Evolutionary conservation across 2,888 invertebrate species (phyloP).

Genomic region (Ophion ventricosus): DNA sequence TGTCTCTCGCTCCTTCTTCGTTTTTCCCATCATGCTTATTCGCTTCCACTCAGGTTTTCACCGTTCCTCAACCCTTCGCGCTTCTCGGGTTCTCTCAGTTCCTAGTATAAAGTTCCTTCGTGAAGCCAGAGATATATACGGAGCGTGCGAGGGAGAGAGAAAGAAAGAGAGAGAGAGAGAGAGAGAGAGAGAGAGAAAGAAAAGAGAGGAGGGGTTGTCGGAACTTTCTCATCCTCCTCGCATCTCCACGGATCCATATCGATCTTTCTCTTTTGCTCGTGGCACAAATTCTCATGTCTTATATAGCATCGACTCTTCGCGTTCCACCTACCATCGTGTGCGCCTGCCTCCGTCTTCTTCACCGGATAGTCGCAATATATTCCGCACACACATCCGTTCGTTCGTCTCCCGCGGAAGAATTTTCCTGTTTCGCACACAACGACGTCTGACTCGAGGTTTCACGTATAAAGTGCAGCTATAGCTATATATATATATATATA

Average conservation of each 20-base stretch:
- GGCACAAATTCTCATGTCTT: slow-evolving; percentile 51
- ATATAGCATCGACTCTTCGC: slow-evolving; percentile 51
- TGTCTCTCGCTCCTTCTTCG: slow-evolving; percentile 53
- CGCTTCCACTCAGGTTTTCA: slow-evolving; percentile 28
- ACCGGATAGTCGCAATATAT: slow-evolving; percentile 50
- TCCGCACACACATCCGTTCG: slow-evolving; percentile 53
- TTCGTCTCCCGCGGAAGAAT: slow-evolving; percentile 9
- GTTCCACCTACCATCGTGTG: slow-evolving; percentile 37
- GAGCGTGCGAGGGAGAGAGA: neutral
- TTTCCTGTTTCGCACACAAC: slow-evolving; percentile 25
- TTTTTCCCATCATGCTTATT: slow-evolving; percentile 28
- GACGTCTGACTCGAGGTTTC: neutral
- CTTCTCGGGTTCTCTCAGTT: slow-evolving; percentile 58
- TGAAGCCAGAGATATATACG: slow-evolving; percentile 61
- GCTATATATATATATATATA: neutral
- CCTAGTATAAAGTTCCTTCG: slow-evolving; percentile 65
- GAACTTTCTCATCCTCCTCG: slow-evolving; percentile 41
- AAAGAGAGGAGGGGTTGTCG: neutral
- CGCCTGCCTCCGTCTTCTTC: slow-evolving; percentile 42
- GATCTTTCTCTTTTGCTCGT: slow-evolving; percentile 61
- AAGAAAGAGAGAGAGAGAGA: slow-evolving; percentile 32
- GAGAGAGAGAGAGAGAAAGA: slow-evolving; percentile 35
- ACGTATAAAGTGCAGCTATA: neutral
- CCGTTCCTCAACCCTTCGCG: slow-evolving; percentile 56
- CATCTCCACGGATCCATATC: slow-evolving; percentile 62